These are phyloP conservation scores for Melangyna quadrimaculata DNA, from an alignment of 2,888 invertebrate species.

Conservation along the genomic window DNA sequence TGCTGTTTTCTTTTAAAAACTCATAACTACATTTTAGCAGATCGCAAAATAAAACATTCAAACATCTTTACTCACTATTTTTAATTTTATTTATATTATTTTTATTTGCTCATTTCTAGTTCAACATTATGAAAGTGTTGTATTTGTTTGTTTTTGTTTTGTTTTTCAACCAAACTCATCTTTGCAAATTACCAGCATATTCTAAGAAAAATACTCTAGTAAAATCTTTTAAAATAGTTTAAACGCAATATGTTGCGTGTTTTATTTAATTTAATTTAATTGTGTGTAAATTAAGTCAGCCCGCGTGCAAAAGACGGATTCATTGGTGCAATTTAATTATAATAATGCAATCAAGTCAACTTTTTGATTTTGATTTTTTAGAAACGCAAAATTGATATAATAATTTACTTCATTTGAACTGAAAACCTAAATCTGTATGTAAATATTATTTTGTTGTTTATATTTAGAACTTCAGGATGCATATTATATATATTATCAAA, in stretches of 20 bases:
- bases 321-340: constrained; percentile 47
- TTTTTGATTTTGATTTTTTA: background rate
- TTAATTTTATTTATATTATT: background rate
- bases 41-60: constrained; percentile 27
- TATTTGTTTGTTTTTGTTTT: background rate
- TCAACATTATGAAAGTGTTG: constrained; percentile 31
- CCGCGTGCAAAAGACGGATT: constrained; percentile 65
- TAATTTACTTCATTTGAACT: background rate
- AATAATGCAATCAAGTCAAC: background rate
- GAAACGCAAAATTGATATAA: background rate
- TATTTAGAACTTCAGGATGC: background rate
- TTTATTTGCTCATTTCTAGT: constrained; percentile 43
- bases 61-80: constrained; percentile 27
- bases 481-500: background rate
- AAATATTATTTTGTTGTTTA: background rate
- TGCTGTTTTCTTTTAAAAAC: constrained; percentile 2
- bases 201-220: constrained; percentile 44
- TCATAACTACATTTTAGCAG: constrained; percentile 30
- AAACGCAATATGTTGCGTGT: constrained; percentile 9
- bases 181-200: constrained; percentile 19
- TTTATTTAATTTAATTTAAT: background rate
- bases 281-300: constrained; percentile 68
- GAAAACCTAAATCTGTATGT: background rate
- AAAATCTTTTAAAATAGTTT: constrained; percentile 45
- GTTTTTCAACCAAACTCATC: constrained; percentile 4